phyloP scores from a whole-genome alignment of 2,797 vertebrate species.

The Rhinichthys osculus region DNA sequence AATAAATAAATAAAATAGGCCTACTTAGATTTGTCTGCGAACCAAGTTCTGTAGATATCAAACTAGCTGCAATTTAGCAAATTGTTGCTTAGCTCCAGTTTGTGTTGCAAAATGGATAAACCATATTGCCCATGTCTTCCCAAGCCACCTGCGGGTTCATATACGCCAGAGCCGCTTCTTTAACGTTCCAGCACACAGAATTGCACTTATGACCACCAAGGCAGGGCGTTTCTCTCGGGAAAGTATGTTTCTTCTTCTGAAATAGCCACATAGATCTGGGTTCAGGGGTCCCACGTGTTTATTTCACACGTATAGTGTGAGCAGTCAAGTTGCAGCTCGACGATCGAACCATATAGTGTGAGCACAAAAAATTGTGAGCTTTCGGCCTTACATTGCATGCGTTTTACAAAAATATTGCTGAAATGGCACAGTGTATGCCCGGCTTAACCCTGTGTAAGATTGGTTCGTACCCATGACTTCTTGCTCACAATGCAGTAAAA shows the following conservation, averaged over 20 bases:
- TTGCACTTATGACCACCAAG: no score
- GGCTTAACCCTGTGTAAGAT: neutral
- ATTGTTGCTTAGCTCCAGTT: no score
- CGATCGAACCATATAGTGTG: neutral
- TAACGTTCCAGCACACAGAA: no score
- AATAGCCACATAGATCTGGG: neutral
- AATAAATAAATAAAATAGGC: no score
- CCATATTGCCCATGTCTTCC: no score
- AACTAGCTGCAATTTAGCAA: no score
- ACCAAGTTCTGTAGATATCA: no score
- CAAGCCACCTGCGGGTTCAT: neutral
- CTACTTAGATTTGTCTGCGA: neutral
- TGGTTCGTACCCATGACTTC: neutral
- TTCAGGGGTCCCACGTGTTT: neutral
- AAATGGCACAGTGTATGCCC: neutral
- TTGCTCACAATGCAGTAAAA: conserved; percentile 5
- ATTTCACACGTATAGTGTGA: neutral
- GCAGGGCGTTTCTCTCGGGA: neutral
- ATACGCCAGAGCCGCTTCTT: no score
- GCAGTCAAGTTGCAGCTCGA: neutral
- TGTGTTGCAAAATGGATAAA: neutral
- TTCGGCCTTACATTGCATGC: neutral
- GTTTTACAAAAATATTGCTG: neutral
- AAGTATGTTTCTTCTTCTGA: neutral
- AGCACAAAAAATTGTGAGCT: neutral